Evolutionary conservation across 2,888 invertebrate species (phyloP), one percentile per base, ranked within the genome.

Genomic region (Lissocephala sabroskyi): DNA sequence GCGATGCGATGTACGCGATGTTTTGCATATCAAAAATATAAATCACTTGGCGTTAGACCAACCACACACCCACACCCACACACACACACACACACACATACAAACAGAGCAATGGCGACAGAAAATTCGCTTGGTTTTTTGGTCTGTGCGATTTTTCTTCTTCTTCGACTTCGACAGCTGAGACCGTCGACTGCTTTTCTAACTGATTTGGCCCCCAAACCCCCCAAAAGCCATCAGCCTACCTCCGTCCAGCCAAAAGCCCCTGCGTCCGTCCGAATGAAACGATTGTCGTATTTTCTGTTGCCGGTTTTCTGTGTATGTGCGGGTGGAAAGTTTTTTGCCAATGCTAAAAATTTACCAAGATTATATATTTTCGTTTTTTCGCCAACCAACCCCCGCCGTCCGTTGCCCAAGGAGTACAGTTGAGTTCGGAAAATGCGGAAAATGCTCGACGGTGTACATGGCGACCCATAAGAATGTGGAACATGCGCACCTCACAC

Each of bases 1-100:
- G n/a, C 5, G 18, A 55, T 59, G 63, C n/a, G n/a, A n/a, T 56
- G 63, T 59, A 59, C 47, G 56, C 56, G 52, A 61, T 77, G 75
- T 76, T 74, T 70, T 74, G 77, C 79, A 78, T 74, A 78, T 78
- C 79, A 65, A 65, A 79, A 76, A 74, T 70, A 74, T 74, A 74
- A 74, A 74, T 74, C 73, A 74, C 77, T 78, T 70, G 74, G 61
- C 74, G 63, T 70, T 70, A 76, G 68, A 70, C 68, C 68, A 74
- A 10, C 39, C 40, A 45, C 18, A 32, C 37, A 19, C 23, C 41
- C 32, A 23, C 4, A 23, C 23, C 23, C 3, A 23, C 23, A 23
- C 4, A 23, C 23, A n/a, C 67, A 77, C 70, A 9, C 39, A 36
- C 45, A 23, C 35, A 35, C 23, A 29, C 41, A 29, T 40, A 47